Base-by-base conservation (phyloP, 2,888 invertebrate species). In the Toxonevra muliebris region DNA sequence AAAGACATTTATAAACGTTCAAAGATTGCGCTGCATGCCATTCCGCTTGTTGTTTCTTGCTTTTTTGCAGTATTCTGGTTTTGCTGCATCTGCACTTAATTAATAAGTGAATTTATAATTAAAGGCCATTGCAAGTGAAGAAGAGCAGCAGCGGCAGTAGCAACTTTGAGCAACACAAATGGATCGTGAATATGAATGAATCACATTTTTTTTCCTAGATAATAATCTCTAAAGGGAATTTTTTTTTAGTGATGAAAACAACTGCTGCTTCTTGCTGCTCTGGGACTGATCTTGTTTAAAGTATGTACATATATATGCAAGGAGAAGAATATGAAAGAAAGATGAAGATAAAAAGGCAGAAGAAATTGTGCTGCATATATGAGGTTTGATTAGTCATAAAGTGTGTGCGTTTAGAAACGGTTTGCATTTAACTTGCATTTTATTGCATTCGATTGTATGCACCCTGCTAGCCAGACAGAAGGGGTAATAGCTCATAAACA, bases 101-200 rank as follows among this genome's bases (percentile, higher is more conserved):
- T 77, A 77, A 76, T 77, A 77, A n/a, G n/a, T n/a, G n/a, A 77
- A 70, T 76, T 76, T 77, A 76, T 77, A 77, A 77, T 76, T 77
- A 77, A 77, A 45, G 59, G 63, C 59, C 43, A 63, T 59, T 67
- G 66, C 52, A 40, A 57, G 30, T 48, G 30, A 45, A 60, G 45
- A 50, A 40, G 45, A 20, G 13, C 40, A 57, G 15, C 54, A 45
- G 43, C 48, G 11, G 15, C 48, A 48, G 48, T 11, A 48, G 15
- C 64, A 20, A 58, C 57, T 48, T 64, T n/a, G n/a, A 30, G 30
- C 58, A 58, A 50, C 62, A 58, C 57, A 67, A 62, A 58, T 53
- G 63, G 41, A 48, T 52, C 59, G 67, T 63, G 63, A 59, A 53
- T 63, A 63, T 68, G 63, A 63, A 68, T 68, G 67, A 68, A 68